Percentiles rank a stretch among this genome's conserved stretches.
These are phyloP conservation scores for Drosophila koepferae DNA, from an alignment of 2,888 invertebrate species.

Conservation along the genomic window DNA sequence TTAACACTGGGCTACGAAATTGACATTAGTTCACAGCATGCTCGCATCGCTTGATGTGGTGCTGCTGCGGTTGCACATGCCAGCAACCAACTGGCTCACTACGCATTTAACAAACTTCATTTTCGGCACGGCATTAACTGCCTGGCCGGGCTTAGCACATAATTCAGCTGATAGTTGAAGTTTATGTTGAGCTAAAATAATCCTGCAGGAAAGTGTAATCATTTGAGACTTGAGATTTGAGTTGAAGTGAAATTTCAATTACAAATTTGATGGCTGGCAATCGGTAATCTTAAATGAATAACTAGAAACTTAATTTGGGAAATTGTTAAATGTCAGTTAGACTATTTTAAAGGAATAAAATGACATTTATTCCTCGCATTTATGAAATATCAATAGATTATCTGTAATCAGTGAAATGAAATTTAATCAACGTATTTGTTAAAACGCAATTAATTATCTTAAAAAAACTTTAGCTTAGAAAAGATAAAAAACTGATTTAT, in stretches of 20 bases:
- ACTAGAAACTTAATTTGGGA: too few species aligned
- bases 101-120: conserved; percentile 3
- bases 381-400: too few species aligned
- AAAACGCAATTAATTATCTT: not conserved
- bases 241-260: not conserved
- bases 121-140: not conserved
- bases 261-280: too few species aligned
- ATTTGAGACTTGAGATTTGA: not conserved
- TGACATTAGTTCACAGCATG: conserved; percentile 12
- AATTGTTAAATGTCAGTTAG: too few species aligned
- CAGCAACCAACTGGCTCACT: not conserved
- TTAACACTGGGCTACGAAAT: conserved; percentile 5
- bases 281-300: too few species aligned
- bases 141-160: not conserved
- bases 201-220: not conserved
- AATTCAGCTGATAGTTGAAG: not conserved
- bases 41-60: conserved; percentile 14
- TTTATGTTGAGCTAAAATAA: not conserved
- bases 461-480: too few species aligned
- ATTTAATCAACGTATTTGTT: not conserved
- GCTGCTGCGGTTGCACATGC: conserved; percentile 1
- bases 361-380: too few species aligned
- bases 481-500: too few species aligned
- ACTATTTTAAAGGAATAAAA: too few species aligned
- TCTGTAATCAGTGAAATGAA: too few species aligned